Conservation (phyloP, 2,113 vertebrate genomes). For the Caloenas nicobarica region DNA sequence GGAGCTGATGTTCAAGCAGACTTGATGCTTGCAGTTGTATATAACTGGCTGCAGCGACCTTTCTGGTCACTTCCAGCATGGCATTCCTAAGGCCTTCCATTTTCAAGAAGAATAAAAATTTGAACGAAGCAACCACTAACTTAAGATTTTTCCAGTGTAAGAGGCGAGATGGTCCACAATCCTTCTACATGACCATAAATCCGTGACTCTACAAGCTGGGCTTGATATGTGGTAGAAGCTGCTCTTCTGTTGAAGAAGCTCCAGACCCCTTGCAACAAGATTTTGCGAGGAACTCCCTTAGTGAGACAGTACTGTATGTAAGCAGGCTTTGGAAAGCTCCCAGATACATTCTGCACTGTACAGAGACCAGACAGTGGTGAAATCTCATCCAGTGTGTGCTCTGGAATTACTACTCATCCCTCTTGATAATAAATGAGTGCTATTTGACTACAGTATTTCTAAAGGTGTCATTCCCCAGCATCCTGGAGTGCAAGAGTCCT, state of each 20-base stretch:
- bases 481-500: constrained; percentile 27
- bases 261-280: neutral
- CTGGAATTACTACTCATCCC: neutral
- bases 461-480: constrained; percentile 8
- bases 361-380: neutral
- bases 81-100: neutral
- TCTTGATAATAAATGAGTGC: constrained; percentile 45
- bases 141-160: neutral
- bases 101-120: neutral
- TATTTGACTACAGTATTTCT: constrained; percentile 33
- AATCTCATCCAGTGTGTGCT: neutral
- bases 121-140: neutral
- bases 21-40: neutral
- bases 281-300: neutral
- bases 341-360: neutral
- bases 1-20: neutral
- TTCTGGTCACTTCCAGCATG: neutral
- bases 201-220: accelerated
- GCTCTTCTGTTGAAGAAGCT: neutral
- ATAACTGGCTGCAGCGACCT: neutral
- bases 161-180: neutral
- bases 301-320: neutral
- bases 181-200: neutral
- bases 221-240: neutral
- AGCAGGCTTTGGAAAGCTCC: constrained; percentile 1